Percentiles rank a stretch among this genome's conserved stretches.
These are phyloP conservation scores for Ochropleura plecta DNA, from an alignment of 2,888 invertebrate genomes.

Conservation along the genomic window DNA sequence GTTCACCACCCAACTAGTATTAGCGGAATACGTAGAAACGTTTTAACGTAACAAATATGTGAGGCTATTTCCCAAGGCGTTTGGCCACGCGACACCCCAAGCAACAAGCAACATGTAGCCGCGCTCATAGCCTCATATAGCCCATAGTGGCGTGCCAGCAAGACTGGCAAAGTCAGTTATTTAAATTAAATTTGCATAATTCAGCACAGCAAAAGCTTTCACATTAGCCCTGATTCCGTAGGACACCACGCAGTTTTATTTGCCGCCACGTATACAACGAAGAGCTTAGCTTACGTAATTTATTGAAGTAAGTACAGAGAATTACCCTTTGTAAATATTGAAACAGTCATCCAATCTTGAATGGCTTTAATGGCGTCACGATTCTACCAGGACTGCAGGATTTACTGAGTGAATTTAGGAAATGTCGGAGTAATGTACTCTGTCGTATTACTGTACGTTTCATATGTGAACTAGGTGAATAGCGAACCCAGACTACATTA, in stretches of 20 bases:
- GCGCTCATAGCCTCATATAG: slow-evolving; percentile 24
- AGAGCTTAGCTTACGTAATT: slow-evolving; percentile 51
- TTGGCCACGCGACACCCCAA: slow-evolving; percentile 48
- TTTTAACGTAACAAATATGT: slow-evolving; percentile 62
- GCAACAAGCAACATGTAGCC: slow-evolving; percentile 41
- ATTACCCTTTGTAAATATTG: slow-evolving; percentile 60
- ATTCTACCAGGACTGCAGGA: slow-evolving; percentile 36
- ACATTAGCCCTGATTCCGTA: slow-evolving; percentile 73
- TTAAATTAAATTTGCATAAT: slow-evolving; percentile 84
- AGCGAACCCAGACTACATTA: slow-evolving; percentile 16
- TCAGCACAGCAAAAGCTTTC: slow-evolving; percentile 79
- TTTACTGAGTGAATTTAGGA: slow-evolving; percentile 35
- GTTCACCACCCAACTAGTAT: slow-evolving; percentile 42
- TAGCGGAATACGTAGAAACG: slow-evolving; percentile 54
- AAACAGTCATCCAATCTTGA: slow-evolving; percentile 56
- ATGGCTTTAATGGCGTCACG: slow-evolving; percentile 50
- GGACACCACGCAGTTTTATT: slow-evolving; percentile 60
- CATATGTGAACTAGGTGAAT: slow-evolving; percentile 30
- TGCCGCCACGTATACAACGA: slow-evolving; percentile 33
- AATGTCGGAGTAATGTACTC: slow-evolving; percentile 36
- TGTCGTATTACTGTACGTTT: slow-evolving; percentile 29
- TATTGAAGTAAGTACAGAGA: slow-evolving; percentile 55
- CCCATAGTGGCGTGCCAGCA: slow-evolving; percentile 66
- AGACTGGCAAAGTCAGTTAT: slow-evolving; percentile 75
- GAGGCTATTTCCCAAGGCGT: slow-evolving; percentile 47